Evolutionary conservation across 1,140 invertebrate species (phyloP).

Genomic region (Habropoda laboriosa): DNA sequence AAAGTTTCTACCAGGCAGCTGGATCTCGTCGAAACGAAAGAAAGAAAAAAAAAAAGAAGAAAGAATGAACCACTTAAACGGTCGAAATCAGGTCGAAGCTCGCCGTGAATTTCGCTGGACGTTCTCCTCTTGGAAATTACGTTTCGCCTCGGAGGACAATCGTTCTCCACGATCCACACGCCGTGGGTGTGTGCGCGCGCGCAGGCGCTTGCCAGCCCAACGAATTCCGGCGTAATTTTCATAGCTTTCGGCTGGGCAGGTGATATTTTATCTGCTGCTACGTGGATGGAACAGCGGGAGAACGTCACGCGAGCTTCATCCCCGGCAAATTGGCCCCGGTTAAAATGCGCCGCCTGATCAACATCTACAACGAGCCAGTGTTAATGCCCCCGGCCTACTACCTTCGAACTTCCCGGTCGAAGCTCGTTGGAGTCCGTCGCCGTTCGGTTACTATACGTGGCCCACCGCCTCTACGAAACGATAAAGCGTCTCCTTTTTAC

Average conservation of each 20-base stretch:
- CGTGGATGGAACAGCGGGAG: neutral
- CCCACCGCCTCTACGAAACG: slow-evolving; percentile 28
- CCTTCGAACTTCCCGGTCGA: slow-evolving; percentile 30
- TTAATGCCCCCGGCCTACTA: slow-evolving; percentile 34
- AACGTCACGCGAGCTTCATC: slow-evolving; percentile 55
- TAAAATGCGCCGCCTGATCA: slow-evolving; percentile 61
- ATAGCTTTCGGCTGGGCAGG: slow-evolving; percentile 25
- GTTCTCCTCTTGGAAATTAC: slow-evolving; percentile 2
- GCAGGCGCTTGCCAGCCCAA: too few relatives aligned
- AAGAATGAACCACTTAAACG: neutral
- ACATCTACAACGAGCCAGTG: slow-evolving; percentile 58
- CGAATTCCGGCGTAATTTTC: slow-evolving; percentile 20
- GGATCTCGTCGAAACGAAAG: too few relatives aligned
- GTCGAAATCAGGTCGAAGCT: neutral
- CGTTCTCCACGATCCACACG: neutral
- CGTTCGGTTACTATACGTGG: slow-evolving; percentile 26
- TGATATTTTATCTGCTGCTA: slow-evolving; percentile 33
- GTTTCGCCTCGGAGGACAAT: neutral
- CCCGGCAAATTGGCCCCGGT: slow-evolving; percentile 59
- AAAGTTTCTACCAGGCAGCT: too few relatives aligned
- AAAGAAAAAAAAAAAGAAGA: too few relatives aligned
- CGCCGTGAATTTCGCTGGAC: neutral
- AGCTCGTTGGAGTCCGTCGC: slow-evolving; percentile 41
- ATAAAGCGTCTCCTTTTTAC: slow-evolving; percentile 66
- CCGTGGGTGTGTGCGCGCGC: neutral